These are phyloP conservation scores for Drosophila lacicola DNA, from an alignment of 2,888 invertebrate species.

Conservation along the genomic window DNA sequence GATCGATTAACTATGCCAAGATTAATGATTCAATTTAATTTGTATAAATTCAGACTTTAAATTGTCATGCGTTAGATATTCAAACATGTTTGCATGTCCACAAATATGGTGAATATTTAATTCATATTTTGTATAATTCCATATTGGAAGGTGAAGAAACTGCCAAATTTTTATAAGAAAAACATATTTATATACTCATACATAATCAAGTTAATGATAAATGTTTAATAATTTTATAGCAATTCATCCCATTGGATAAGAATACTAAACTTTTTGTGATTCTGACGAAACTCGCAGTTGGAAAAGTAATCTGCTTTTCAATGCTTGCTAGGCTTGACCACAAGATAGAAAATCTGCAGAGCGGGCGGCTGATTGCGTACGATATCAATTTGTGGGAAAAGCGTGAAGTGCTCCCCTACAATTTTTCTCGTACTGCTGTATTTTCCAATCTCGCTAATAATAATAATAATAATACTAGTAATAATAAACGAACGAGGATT, in stretches of 20 bases:
- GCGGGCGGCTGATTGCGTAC: slow-evolving; percentile 15
- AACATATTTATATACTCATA: too few relatives aligned
- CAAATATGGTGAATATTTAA: too few relatives aligned
- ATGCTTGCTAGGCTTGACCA: background rate
- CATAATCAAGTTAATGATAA: background rate
- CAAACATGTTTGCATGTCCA: too few relatives aligned
- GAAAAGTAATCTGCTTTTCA: slow-evolving; percentile 3
- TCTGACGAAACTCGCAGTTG: background rate
- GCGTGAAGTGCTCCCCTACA: slow-evolving; percentile 1
- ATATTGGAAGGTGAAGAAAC: too few relatives aligned
- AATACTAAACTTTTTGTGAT: slow-evolving; percentile 29
- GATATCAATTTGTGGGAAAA: slow-evolving; percentile 29
- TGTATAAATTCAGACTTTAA: too few relatives aligned
- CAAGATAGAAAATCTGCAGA: slow-evolving; percentile 18
- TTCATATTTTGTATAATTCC: too few relatives aligned
- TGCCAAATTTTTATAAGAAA: too few relatives aligned
- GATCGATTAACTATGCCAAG: too few relatives aligned
- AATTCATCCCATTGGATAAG: slow-evolving; percentile 1
- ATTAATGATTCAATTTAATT: too few relatives aligned
- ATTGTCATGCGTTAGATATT: too few relatives aligned
- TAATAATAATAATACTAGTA: too few relatives aligned
- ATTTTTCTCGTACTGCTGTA: too few relatives aligned
- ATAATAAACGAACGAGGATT: slow-evolving; percentile 53
- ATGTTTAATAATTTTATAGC: slow-evolving; percentile 13
- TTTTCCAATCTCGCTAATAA: slow-evolving; percentile 48